Percentiles rank a stretch among this genome's conserved stretches.
phyloP scores from a whole-genome alignment of 2,113 vertebrate species.

The Etheostoma spectabile region DNA sequence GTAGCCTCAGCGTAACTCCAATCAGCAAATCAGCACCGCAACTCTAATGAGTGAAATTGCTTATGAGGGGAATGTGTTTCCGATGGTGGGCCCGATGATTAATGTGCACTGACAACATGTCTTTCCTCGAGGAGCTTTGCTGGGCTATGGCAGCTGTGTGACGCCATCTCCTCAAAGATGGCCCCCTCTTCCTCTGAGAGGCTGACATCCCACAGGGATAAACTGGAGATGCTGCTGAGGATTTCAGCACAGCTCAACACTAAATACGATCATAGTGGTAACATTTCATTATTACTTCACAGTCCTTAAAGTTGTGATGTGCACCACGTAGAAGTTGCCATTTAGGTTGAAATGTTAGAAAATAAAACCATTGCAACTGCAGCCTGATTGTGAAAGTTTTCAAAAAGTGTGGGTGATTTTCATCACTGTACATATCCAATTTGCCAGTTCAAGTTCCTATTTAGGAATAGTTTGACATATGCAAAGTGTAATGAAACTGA shows the following conservation, averaged over 20 bases:
- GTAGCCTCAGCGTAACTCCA: slow-evolving; percentile 70
- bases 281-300: slow-evolving; percentile 8
- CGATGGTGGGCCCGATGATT: slow-evolving; percentile 78
- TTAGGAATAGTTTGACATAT: neutral
- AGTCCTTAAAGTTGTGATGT: slow-evolving; percentile 1
- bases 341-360: neutral
- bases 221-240: slow-evolving; percentile 54
- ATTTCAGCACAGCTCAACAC: slow-evolving; percentile 28
- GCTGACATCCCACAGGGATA: slow-evolving; percentile 55
- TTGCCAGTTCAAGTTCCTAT: neutral
- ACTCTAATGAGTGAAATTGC: slow-evolving; percentile 83
- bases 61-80: slow-evolving; percentile 84
- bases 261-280: slow-evolving; percentile 8
- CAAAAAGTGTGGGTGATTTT: neutral
- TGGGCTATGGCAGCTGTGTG: slow-evolving; percentile 74
- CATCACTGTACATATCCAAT: neutral
- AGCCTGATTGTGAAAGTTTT: neutral
- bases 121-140: slow-evolving; percentile 81
- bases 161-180: slow-evolving; percentile 72
- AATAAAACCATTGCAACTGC: neutral
- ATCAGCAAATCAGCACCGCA: slow-evolving; percentile 77
- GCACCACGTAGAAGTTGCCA: neutral
- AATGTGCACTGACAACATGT: slow-evolving; percentile 83
- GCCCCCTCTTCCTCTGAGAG: slow-evolving; percentile 54
- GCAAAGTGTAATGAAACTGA: neutral